Base-by-base conservation (phyloP, 1,140 invertebrate species). In the Cherax quadricarinatus region DNA sequence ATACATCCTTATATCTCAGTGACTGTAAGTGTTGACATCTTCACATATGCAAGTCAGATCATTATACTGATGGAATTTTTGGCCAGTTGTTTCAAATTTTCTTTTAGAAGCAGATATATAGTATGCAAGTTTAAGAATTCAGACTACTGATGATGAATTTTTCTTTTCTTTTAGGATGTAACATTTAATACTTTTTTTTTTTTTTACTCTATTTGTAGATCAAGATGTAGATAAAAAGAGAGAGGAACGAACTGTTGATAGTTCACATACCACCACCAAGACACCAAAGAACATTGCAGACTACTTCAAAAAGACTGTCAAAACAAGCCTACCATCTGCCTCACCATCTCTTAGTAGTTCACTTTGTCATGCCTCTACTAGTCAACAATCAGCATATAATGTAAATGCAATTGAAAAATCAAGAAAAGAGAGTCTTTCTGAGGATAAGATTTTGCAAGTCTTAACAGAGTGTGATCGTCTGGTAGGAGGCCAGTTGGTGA, bases 401-500 rank as follows among this genome's bases (percentile, higher is more conserved):
- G 41, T 12, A n/a, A 51, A 60, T 62, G 57, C 16, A 82, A 7
- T 10, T 41, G 60, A 3, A 12, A 30, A 30, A 48, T 12, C 41
- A 48, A 70, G 12, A 21, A 82, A 81, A 57, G 75, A 51, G 18
- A 10, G 57, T 53, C 60, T 91, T 4, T 86, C 73, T 57, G 90
- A 91, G 48, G 90, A 91, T 14, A 91, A 91, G 66, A 91, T 91
- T 14, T 66, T 86, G 10, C 84, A 91, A 62, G 90, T 91, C 6
- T 24, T 91, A 18, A 82, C 51, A 30, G 90, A 91, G 30, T 91
- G 90, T 80, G 90, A 91, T 53, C 90, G 90, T 66, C 48, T 91
- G 18, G 75, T 91, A 79, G 90, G 86, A 53, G 85, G 60, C n/a
- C 75, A 86, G 79, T 87, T 53, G 51, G 14, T 41, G 21, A 83